Evolutionary conservation across 2,113 vertebrate genomes (phyloP).

Genomic region (Spermophilus dauricus): DNA sequence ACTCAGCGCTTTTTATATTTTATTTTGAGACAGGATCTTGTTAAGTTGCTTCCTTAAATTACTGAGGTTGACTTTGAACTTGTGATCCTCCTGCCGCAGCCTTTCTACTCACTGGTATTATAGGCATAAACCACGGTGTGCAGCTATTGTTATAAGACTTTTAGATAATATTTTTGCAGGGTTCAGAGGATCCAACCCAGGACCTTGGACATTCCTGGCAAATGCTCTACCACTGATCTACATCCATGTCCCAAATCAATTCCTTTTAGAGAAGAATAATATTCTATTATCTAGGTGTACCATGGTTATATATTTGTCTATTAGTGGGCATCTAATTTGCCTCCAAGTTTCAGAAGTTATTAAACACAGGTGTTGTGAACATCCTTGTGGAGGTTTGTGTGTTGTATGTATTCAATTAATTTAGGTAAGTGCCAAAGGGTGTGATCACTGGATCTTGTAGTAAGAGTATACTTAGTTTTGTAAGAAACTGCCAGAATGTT

Average conservation of each 20-base stretch:
- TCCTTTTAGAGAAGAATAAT: neutral
- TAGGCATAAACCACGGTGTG: too few relatives aligned
- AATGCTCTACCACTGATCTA: neutral
- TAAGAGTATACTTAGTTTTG: neutral
- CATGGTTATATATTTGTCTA: neutral
- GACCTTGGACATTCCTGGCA: neutral
- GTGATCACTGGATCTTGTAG: accelerated
- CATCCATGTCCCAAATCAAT: neutral
- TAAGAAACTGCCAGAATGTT: neutral
- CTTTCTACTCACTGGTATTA: too few relatives aligned
- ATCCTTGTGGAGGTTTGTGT: neutral
- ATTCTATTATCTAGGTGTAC: neutral
- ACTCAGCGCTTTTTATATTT: too few relatives aligned
- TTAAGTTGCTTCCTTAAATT: too few relatives aligned
- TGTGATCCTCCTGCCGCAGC: too few relatives aligned
- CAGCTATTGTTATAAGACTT: too few relatives aligned
- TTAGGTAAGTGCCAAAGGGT: neutral
- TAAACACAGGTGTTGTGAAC: neutral
- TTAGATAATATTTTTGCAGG: too few relatives aligned
- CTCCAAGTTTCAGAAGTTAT: neutral
- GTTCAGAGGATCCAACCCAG: neutral
- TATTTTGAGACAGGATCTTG: too few relatives aligned
- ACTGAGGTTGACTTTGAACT: too few relatives aligned
- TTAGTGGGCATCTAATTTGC: neutral
- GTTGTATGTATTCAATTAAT: neutral